A percentile compares a stretch with the other conserved stretches of the same genome.
These are phyloP conservation scores for Aquatica leii DNA, from an alignment of 2,888 invertebrate genomes.

Conservation along the genomic window DNA sequence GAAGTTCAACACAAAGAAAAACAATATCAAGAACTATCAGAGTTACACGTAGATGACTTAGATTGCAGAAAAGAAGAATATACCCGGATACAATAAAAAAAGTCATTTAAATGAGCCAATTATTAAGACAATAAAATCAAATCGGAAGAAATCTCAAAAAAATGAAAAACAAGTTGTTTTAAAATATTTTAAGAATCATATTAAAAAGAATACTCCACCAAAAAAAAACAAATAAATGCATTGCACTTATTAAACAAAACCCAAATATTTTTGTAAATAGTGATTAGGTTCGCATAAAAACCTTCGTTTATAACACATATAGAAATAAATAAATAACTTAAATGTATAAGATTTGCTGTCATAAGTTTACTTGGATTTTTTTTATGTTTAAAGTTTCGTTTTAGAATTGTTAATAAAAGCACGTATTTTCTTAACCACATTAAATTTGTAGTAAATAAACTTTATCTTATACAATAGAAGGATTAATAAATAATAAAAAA, in stretches of 20 bases:
- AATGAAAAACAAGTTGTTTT: slow-evolving; percentile 20
- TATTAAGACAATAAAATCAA: too few relatives aligned
- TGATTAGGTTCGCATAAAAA: slow-evolving; percentile 28
- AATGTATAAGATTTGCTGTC: neutral
- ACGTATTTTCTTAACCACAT: too few relatives aligned
- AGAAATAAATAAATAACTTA: slow-evolving; percentile 11
- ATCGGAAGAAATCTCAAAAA: neutral
- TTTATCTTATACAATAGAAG: too few relatives aligned
- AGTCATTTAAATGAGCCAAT: too few relatives aligned
- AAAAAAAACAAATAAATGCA: slow-evolving; percentile 22
- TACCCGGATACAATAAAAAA: too few relatives aligned
- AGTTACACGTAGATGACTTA: neutral
- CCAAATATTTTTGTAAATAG: slow-evolving; percentile 12
- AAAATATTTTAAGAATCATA: slow-evolving; percentile 11
- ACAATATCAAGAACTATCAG: neutral
- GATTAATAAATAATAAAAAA: too few relatives aligned
- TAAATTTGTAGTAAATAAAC: too few relatives aligned
- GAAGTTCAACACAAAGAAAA: neutral
- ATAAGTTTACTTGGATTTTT: too few relatives aligned
- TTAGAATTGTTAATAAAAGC: too few relatives aligned
- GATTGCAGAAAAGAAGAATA: too few relatives aligned
- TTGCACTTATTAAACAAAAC: slow-evolving; percentile 9
- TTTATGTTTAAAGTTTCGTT: too few relatives aligned
- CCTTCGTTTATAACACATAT: slow-evolving; percentile 27
- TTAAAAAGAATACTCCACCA: slow-evolving; percentile 21